Conservation (phyloP, 1,140 invertebrate genomes). For the Lutraria rhynchaena region DNA sequence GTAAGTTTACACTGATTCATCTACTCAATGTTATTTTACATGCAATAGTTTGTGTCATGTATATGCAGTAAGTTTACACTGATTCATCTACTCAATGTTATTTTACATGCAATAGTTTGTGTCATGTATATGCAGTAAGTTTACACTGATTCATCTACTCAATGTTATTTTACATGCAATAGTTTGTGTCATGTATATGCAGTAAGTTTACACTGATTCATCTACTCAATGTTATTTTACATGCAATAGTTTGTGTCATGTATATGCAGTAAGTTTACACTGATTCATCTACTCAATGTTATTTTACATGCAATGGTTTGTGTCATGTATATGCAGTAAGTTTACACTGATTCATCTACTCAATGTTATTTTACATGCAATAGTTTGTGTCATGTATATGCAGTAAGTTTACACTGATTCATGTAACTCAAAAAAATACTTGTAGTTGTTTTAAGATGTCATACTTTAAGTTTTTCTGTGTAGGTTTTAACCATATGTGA, state of each 20-base stretch:
- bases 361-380: too few species aligned
- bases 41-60: too few species aligned
- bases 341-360: too few species aligned
- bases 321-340: conserved; percentile 81
- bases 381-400: conserved; percentile 14
- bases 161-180: conserved; percentile 83
- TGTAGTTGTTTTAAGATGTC: background rate
- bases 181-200: conserved; percentile 81
- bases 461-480: background rate
- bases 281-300: conserved; percentile 83
- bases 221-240: too few species aligned
- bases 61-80: too few species aligned
- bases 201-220: conserved; percentile 76
- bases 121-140: too few species aligned
- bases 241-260: too few species aligned
- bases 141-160: conserved; percentile 83
- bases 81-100: too few species aligned
- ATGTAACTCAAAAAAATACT: background rate
- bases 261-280: background rate
- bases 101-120: too few species aligned
- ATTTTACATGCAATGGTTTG: conserved; percentile 82
- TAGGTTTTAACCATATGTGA: background rate
- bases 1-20: too few species aligned
- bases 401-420: background rate
- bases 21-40: too few species aligned